Evolutionary conservation across 1,140 invertebrate species (phyloP), one percentile per base, ranked within the genome.

Genomic region (Bombus haemorrhoidalis): DNA sequence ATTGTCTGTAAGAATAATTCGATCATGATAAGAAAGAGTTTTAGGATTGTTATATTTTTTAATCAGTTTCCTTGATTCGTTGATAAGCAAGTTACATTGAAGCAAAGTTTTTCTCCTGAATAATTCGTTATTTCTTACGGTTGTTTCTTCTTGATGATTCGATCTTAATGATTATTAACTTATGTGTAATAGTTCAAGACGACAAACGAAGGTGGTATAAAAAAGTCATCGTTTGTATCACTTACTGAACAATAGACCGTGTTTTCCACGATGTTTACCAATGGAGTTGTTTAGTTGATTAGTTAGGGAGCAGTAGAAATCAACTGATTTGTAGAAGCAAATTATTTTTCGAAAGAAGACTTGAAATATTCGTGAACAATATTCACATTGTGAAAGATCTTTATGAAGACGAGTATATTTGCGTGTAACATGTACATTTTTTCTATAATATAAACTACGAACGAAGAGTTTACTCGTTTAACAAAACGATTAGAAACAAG

Each of bases 321-420:
- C 41, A 76, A 80, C 62, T 37, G 34, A n/a, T 77, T 69, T 69
- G 0, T 57, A 69, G 37, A 28, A 43, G n/a, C 43, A 78, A 66
- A 77, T 83, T 71, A 77, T 83, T 77, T 68, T 83, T 77, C n/a
- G 43, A 83, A 34, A n/a, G 62, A 47, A 22, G 59, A 84, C 76
- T 28, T 12, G 28, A 47, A 53, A 53, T 22, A 6, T 53, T 0
- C 18, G 47, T 53, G 0, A 53, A 22, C 6, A 22, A 71, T 34
- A 47, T 79, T 76, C 34, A 13, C 39, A 18, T 18, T 25, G 64
- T 12, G 28, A 62, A 62, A 34, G 41, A 64, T 64, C 53, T 37
- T 47, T 28, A 64, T 53, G n/a, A 28, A 75, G 28, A 59, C 28
- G 12, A 82, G 28, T 43, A 43, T 25, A 37, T 62, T 75, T 64